Conservation (phyloP, 1,140 invertebrate genomes). For the Oscheius sp. region DNA sequence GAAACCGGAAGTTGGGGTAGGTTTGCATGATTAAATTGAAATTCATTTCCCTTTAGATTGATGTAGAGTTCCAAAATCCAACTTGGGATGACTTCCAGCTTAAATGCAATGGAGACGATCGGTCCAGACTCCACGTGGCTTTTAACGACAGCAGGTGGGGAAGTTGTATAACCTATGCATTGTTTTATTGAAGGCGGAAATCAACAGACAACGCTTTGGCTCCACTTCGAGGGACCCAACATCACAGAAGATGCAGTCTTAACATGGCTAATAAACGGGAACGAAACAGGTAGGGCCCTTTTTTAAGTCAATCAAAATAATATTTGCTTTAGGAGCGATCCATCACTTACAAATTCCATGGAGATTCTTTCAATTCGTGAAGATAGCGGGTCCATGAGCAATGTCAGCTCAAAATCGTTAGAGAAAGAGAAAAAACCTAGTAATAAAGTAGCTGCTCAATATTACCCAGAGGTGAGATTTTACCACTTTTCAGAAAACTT, state of each 20-base stretch:
- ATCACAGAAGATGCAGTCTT: neutral
- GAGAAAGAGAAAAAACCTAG: conserved; percentile 20
- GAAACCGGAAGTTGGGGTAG: conserved; percentile 10
- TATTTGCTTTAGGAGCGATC: conserved; percentile 8
- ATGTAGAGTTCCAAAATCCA: conserved; percentile 41
- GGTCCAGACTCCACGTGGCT: conserved; percentile 26
- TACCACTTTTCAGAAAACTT: too few species aligned
- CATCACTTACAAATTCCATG: conserved; percentile 27
- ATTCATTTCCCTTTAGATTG: neutral
- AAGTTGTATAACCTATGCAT: too few species aligned
- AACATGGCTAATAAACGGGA: conserved; percentile 5
- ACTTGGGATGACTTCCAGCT: conserved; percentile 59
- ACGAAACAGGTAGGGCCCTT: neutral
- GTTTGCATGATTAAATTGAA: neutral
- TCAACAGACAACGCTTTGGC: conserved; percentile 15
- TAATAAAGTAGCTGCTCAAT: neutral
- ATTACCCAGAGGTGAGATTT: conserved; percentile 71
- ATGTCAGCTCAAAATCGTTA: conserved; percentile 16
- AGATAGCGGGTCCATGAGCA: conserved; percentile 15
- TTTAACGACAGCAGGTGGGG: conserved; percentile 37
- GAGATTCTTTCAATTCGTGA: conserved; percentile 31
- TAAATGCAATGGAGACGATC: conserved; percentile 15
- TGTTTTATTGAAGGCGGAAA: too few species aligned
- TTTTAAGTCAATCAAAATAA: neutral
- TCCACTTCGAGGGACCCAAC: neutral